Percentiles rank a stretch among this genome's conserved stretches.
These are phyloP conservation scores for Antennarius striatus DNA, from an alignment of 2,113 vertebrate genomes.

Conservation along the genomic window DNA sequence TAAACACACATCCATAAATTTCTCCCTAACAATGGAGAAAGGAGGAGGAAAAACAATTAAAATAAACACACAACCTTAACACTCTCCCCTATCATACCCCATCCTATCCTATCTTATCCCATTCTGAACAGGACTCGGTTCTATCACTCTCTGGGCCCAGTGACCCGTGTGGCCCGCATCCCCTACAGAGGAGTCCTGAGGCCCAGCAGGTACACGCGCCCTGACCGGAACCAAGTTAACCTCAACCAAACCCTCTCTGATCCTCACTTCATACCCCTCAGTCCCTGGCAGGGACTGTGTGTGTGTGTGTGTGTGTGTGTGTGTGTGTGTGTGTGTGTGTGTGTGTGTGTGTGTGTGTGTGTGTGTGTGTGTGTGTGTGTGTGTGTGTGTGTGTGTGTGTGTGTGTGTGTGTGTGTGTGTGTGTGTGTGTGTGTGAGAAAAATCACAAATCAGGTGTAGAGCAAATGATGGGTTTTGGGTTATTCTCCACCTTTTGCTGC, in stretches of 20 bases:
- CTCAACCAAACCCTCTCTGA: slow-evolving; percentile 62
- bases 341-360: slow-evolving; percentile 15
- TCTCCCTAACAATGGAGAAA: slow-evolving; percentile 33
- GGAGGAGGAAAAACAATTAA: slow-evolving; percentile 9
- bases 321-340: slow-evolving; percentile 29
- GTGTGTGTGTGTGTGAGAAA: slow-evolving; percentile 17
- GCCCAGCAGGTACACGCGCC: slow-evolving; percentile 94
- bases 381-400: slow-evolving; percentile 48
- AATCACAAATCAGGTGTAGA: slow-evolving; percentile 47
- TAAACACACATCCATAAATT: not conserved
- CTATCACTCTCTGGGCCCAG: slow-evolving; percentile 98
- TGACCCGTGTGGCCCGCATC: slow-evolving; percentile 96
- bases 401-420: slow-evolving; percentile 22
- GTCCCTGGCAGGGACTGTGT: slow-evolving; percentile 40
- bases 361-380: slow-evolving; percentile 34
- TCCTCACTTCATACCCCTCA: slow-evolving; percentile 55
- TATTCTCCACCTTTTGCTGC: slow-evolving; percentile 50
- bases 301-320: slow-evolving; percentile 50
- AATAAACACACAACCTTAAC: slow-evolving; percentile 49
- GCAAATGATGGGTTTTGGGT: slow-evolving; percentile 17
- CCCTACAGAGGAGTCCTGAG: slow-evolving; percentile 95
- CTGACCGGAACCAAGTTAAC: slow-evolving; percentile 56
- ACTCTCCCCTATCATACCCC: slow-evolving; percentile 59
- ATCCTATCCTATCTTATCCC: slow-evolving; percentile 75
- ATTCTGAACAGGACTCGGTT: slow-evolving; percentile 99